Evolutionary conservation across 2,888 invertebrate genomes (phyloP).

Genomic region (Eucera pruinosa): DNA sequence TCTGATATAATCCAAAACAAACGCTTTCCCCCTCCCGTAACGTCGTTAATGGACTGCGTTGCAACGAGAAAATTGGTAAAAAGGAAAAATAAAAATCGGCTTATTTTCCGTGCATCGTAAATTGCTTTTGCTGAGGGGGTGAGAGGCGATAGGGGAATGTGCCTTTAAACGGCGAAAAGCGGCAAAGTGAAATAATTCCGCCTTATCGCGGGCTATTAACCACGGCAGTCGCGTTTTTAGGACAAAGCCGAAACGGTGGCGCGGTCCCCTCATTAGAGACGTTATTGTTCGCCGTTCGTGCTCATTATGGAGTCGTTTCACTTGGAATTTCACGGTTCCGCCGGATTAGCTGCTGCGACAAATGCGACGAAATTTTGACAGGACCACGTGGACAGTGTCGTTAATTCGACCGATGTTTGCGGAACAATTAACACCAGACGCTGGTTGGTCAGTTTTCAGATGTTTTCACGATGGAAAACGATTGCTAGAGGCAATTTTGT

Average conservation of each 20-base stretch:
- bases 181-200: slow-evolving; percentile 53
- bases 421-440: slow-evolving; percentile 7
- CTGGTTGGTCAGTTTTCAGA: background rate
- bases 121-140: no score
- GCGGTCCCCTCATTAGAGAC: slow-evolving; percentile 51
- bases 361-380: slow-evolving; percentile 34
- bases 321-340: slow-evolving; percentile 42
- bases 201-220: slow-evolving; percentile 53
- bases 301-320: slow-evolving; percentile 61
- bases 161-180: slow-evolving; percentile 16
- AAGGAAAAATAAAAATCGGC: background rate
- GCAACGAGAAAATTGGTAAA: no score
- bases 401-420: slow-evolving; percentile 13
- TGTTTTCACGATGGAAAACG: no score
- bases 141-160: no score
- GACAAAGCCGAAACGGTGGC: slow-evolving; percentile 47
- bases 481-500: no score
- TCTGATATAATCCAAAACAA: background rate
- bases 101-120: background rate
- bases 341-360: slow-evolving; percentile 7
- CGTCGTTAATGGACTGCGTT: background rate
- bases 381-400: slow-evolving; percentile 6
- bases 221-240: slow-evolving; percentile 45
- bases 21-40: no score
- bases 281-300: slow-evolving; percentile 54